phyloP scores from a whole-genome alignment of 1,140 invertebrate species.

The Antheraea pernyi region DNA sequence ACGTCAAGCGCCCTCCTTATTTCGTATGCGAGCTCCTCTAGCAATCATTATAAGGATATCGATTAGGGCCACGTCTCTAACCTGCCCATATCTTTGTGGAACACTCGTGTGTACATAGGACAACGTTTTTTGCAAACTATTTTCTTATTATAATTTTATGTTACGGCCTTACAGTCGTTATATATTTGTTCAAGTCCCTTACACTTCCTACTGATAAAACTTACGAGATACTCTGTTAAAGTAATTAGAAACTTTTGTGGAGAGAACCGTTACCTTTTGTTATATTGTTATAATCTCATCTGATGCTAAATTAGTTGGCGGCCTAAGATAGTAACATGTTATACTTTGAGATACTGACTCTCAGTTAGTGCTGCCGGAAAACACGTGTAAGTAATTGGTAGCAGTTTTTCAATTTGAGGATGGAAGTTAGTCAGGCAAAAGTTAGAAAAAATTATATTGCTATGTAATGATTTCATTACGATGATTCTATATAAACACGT shows the following conservation, averaged over 20 bases:
- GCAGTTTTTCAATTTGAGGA: too few relatives aligned
- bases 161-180: background rate
- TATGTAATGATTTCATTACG: too few relatives aligned
- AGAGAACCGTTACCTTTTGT: background rate
- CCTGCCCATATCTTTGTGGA: conserved; percentile 71
- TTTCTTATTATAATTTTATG: conserved; percentile 12
- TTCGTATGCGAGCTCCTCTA: conserved; percentile 77
- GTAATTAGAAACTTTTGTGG: background rate
- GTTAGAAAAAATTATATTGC: too few relatives aligned
- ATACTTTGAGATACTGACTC: too few relatives aligned
- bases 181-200: background rate
- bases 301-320: too few relatives aligned
- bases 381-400: too few relatives aligned
- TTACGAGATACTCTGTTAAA: background rate
- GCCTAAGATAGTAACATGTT: too few relatives aligned
- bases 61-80: conserved; percentile 73
- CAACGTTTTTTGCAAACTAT: conserved; percentile 23
- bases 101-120: conserved; percentile 59
- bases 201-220: background rate
- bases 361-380: too few relatives aligned
- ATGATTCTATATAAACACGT: too few relatives aligned
- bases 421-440: too few relatives aligned
- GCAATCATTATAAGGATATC: conserved; percentile 78
- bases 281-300: too few relatives aligned
- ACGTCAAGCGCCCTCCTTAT: conserved; percentile 74